Evolutionary conservation across 2,113 vertebrate species (phyloP).

Genomic region (Petrocephalus microphthalmus): DNA sequence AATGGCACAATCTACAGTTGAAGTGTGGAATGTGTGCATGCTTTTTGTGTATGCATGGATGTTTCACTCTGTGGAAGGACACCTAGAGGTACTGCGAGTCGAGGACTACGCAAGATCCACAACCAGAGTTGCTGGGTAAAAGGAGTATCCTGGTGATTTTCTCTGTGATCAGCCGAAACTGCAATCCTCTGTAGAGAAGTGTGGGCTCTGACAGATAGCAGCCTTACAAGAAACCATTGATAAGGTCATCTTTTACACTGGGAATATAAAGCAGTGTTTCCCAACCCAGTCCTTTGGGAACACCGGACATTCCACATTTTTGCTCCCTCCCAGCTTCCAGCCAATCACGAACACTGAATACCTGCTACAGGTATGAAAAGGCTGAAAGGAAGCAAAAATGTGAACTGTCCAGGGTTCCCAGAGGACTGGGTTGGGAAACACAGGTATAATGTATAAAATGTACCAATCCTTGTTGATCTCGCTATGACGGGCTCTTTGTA

Average conservation of each 20-base stretch:
- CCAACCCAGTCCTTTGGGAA: no score
- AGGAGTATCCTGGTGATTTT: not conserved
- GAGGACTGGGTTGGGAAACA: no score
- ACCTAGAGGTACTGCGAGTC: not conserved
- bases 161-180: not conserved
- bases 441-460: no score
- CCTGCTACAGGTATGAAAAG: no score
- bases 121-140: not conserved
- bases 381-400: no score
- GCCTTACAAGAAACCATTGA: not conserved
- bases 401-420: no score
- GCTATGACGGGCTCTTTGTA: not conserved
- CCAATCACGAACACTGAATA: no score
- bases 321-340: no score
- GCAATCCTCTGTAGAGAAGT: not conserved
- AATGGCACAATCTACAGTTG: not conserved
- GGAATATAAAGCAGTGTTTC: no score
- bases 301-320: no score
- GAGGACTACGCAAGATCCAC: not conserved
- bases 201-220: slow-evolving; percentile 1
- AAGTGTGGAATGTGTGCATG: not conserved
- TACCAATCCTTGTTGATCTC: not conserved
- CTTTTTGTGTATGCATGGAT: not conserved
- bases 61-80: not conserved
- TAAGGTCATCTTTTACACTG: not conserved